A percentile compares a stretch with the other conserved stretches of the same genome.
These are phyloP conservation scores for Myotis lucifugus DNA, from an alignment of 2,113 vertebrate genomes.

Conservation along the genomic window DNA sequence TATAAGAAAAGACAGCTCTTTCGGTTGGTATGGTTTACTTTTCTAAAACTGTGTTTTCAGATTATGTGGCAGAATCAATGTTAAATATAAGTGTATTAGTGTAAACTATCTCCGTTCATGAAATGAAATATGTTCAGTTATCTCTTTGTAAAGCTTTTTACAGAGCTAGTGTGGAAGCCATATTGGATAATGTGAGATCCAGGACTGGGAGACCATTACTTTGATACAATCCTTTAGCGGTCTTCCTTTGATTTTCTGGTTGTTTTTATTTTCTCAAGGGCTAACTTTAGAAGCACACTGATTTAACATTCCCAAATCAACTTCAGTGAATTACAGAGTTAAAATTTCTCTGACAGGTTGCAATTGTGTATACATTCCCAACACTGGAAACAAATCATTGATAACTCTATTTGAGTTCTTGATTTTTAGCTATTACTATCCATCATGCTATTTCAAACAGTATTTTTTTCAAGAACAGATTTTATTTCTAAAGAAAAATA, in stretches of 20 bases:
- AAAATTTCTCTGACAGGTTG: not conserved
- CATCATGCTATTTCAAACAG: not conserved
- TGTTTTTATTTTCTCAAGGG: not conserved
- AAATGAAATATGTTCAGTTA: constrained; percentile 28
- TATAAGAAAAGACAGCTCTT: constrained; percentile 96
- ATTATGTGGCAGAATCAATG: constrained; percentile 66
- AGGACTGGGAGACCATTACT: not conserved
- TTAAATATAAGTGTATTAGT: constrained; percentile 70
- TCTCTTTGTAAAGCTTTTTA: constrained; percentile 7
- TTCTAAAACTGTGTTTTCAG: constrained; percentile 74
- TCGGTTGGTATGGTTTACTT: constrained; percentile 89
- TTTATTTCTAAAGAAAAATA: constrained; percentile 46
- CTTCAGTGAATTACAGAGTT: not conserved
- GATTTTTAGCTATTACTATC: not conserved
- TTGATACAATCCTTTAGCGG: not conserved
- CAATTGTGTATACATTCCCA: not conserved
- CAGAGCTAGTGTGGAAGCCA: not conserved
- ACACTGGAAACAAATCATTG: not conserved
- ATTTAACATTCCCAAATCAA: not conserved
- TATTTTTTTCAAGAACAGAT: not conserved
- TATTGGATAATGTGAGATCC: not conserved
- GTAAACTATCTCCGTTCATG: constrained; percentile 65
- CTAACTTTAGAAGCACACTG: not conserved
- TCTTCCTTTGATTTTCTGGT: not conserved
- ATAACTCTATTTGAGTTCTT: not conserved